Conservation (phyloP, 30 jellyfish, hydroid and myxozoan species). For the Aurelia coerulea region DNA sequence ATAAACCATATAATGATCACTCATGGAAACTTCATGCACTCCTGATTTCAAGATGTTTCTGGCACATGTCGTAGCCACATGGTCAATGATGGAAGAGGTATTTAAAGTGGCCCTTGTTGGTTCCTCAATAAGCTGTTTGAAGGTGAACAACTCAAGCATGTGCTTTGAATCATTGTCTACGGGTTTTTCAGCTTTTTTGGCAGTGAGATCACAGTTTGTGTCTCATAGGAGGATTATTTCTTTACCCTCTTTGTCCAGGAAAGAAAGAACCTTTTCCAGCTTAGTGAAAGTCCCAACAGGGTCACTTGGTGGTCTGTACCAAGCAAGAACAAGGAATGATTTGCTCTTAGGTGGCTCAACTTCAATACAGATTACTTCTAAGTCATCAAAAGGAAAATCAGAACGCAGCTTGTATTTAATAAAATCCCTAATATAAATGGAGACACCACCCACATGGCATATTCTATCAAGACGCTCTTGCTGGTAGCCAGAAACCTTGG, state of each 20-base stretch:
- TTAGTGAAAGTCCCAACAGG: slow-evolving; percentile 40
- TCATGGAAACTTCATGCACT: background rate
- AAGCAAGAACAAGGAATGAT: slow-evolving; percentile 2
- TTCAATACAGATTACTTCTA: slow-evolving; percentile 40
- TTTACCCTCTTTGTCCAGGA: no score
- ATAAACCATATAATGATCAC: slow-evolving; percentile 39
- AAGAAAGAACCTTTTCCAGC: no score
- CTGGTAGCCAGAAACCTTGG: slow-evolving; percentile 38
- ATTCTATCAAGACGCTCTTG: slow-evolving; percentile 49
- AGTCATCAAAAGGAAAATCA: slow-evolving; percentile 49
- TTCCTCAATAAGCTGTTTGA: no score
- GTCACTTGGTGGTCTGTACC: slow-evolving; percentile 47
- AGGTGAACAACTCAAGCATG: no score
- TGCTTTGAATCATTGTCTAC: no score
- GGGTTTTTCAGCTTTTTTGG: no score
- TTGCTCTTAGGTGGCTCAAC: slow-evolving; percentile 11
- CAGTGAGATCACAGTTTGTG: no score
- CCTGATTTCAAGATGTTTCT: no score
- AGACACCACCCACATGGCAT: slow-evolving; percentile 21
- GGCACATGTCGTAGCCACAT: no score
- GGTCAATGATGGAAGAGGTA: no score
- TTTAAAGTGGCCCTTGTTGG: no score
- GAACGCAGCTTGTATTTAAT: slow-evolving; percentile 1
- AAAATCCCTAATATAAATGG: background rate
- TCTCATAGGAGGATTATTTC: no score